Percentiles rank a stretch among this genome's conserved stretches.
phyloP scores from a whole-genome alignment of 2,113 vertebrate genomes.

The Probosciger aterrimus region DNA sequence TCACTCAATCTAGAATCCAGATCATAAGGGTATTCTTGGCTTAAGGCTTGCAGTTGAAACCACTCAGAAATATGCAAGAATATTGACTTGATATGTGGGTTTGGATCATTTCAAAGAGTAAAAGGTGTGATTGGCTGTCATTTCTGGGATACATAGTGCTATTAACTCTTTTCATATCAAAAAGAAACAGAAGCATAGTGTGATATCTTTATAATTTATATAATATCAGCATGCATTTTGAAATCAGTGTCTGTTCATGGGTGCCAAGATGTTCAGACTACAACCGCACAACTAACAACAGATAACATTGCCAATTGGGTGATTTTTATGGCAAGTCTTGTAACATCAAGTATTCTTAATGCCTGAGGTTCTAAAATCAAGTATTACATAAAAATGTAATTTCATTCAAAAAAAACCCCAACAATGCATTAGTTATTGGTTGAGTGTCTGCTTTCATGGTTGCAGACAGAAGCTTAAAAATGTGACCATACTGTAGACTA shows the following conservation, averaged over 20 bases:
- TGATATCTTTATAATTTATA: background rate
- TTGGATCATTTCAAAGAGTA: conserved; percentile 42
- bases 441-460: background rate
- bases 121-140: conserved; percentile 31
- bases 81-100: conserved; percentile 47
- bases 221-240: background rate
- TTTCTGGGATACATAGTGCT: background rate
- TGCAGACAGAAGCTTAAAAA: conserved; percentile 16
- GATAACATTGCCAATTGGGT: background rate
- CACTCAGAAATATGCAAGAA: conserved; percentile 1
- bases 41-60: background rate
- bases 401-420: background rate
- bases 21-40: conserved; percentile 45
- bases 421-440: background rate
- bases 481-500: background rate
- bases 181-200: background rate
- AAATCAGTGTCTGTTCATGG: background rate
- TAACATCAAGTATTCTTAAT: background rate
- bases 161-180: background rate
- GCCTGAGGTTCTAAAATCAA: background rate
- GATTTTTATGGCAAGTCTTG: background rate
- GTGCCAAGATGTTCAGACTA: background rate
- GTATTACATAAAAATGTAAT: background rate
- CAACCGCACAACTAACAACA: background rate
- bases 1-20: conserved; percentile 37